These are phyloP conservation scores for Smithornis capensis DNA, from an alignment of 2,113 vertebrate species.

Conservation along the genomic window DNA sequence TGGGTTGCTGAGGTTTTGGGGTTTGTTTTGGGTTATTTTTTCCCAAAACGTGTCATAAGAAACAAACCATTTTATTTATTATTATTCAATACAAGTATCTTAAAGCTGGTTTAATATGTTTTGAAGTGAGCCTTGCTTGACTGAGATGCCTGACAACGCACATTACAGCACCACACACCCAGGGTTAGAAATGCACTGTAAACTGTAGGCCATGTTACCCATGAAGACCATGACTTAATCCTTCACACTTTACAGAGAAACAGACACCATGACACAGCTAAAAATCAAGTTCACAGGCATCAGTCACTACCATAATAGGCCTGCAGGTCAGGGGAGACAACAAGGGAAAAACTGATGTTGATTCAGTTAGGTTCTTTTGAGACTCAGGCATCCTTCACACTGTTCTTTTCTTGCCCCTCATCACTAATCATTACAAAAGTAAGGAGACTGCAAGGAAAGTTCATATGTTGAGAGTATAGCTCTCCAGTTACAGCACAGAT, in stretches of 20 bases:
- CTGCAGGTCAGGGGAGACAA: background rate
- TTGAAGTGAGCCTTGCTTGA: background rate
- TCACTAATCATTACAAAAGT: background rate
- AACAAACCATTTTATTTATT: background rate
- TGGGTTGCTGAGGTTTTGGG: background rate
- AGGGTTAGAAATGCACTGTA: background rate
- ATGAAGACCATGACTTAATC: slow-evolving; percentile 39
- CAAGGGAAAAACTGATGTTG: slow-evolving; percentile 22
- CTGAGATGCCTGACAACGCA: background rate
- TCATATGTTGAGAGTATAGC: background rate
- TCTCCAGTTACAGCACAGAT: slow-evolving; percentile 3
- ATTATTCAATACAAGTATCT: background rate
- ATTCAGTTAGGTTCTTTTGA: slow-evolving; percentile 10
- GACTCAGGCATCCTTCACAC: background rate
- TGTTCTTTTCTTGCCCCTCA: background rate
- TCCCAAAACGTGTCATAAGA: background rate
- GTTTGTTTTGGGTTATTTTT: background rate
- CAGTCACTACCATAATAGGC: background rate
- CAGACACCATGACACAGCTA: slow-evolving; percentile 36
- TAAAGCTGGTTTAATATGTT: background rate
- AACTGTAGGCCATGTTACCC: slow-evolving; percentile 35
- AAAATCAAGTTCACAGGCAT: background rate
- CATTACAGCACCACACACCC: background rate
- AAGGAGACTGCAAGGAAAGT: background rate
- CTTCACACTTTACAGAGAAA: slow-evolving; percentile 43